Conservation (phyloP, 2,888 invertebrate genomes). For the Cryptocephalus moraei region DNA sequence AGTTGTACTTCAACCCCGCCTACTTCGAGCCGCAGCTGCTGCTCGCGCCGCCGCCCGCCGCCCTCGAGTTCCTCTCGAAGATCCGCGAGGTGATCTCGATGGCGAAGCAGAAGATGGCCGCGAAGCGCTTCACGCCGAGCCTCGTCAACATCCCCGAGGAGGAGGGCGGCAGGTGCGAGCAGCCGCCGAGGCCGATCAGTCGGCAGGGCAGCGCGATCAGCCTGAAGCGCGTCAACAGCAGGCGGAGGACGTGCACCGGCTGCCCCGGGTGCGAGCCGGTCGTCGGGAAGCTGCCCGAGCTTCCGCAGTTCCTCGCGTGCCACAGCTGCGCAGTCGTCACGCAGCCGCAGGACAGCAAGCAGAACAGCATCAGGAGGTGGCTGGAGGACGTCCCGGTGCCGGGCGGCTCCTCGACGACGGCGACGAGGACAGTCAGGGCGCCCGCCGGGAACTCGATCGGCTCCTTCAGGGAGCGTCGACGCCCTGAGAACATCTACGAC, state of each 20-base stretch:
- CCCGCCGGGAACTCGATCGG: background rate
- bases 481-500: slow-evolving; percentile 16
- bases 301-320: slow-evolving; percentile 37
- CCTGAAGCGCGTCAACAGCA: slow-evolving; percentile 51
- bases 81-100: slow-evolving; percentile 84
- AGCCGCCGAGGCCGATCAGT: slow-evolving; percentile 39
- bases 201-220: slow-evolving; percentile 47
- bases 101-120: slow-evolving; percentile 79
- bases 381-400: slow-evolving; percentile 57
- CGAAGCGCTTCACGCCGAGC: slow-evolving; percentile 70
- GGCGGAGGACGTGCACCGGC: slow-evolving; percentile 50
- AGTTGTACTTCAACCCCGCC: slow-evolving; percentile 82
- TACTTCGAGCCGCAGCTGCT: slow-evolving; percentile 83
- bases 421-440: background rate
- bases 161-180: slow-evolving; percentile 44
- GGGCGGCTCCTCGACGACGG: slow-evolving; percentile 10
- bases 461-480: slow-evolving; percentile 23
- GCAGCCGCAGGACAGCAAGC: slow-evolving; percentile 56
- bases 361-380: slow-evolving; percentile 66
- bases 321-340: slow-evolving; percentile 43
- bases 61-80: slow-evolving; percentile 78
- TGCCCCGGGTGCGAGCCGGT: slow-evolving; percentile 55
- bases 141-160: slow-evolving; percentile 77
- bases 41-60: slow-evolving; percentile 80
- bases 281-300: slow-evolving; percentile 33